These are phyloP conservation scores for Toxotes chatareus DNA, from an alignment of 2,113 vertebrate genomes.

Conservation along the genomic window DNA sequence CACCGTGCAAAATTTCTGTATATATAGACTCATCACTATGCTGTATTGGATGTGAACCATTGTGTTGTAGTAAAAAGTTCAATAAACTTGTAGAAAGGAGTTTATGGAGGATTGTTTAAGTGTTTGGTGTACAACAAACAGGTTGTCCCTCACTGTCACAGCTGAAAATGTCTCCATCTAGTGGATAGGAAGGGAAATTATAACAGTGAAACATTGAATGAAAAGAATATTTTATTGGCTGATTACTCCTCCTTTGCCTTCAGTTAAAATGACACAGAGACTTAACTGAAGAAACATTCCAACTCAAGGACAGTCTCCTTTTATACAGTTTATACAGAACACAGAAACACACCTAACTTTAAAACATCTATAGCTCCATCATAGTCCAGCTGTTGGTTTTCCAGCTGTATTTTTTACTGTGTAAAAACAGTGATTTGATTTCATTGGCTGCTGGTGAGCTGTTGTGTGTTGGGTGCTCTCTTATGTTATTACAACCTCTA, in stretches of 20 bases:
- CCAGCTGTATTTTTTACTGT: not conserved
- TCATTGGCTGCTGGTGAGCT: not conserved
- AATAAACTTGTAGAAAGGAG: slow-evolving; percentile 80
- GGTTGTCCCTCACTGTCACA: not conserved
- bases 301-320: not conserved
- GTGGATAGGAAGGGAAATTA: not conserved
- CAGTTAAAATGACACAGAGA: not conserved
- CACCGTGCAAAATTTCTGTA: slow-evolving; percentile 72
- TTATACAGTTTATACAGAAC: too few relatives aligned
- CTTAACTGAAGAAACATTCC: not conserved
- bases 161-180: slow-evolving; percentile 21
- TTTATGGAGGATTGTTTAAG: not conserved
- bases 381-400: not conserved
- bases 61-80: slow-evolving; percentile 79
- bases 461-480: not conserved
- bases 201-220: not conserved
- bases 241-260: not conserved
- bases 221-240: not conserved
- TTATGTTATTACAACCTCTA: slow-evolving; percentile 47
- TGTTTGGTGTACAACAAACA: not conserved
- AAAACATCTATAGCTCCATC: not conserved
- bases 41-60: slow-evolving; percentile 77
- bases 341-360: not conserved
- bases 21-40: slow-evolving; percentile 74
- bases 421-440: not conserved